A percentile compares a stretch with the other conserved stretches of the same genome.
These are phyloP conservation scores for Acrocera orbiculus DNA, from an alignment of 2,888 invertebrate genomes.

Conservation along the genomic window DNA sequence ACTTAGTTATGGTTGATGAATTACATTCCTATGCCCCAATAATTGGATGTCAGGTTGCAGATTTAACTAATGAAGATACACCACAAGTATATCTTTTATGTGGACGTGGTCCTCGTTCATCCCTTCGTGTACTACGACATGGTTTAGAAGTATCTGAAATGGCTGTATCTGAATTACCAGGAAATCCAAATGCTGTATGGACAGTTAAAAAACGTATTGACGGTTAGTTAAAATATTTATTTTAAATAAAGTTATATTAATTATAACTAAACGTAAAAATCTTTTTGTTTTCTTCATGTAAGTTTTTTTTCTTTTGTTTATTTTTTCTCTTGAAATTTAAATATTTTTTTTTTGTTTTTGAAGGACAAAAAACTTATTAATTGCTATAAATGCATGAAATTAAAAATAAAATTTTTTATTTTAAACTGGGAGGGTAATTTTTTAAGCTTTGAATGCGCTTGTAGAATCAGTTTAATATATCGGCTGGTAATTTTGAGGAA, in stretches of 20 bases:
- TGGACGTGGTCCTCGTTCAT: slow-evolving; percentile 88
- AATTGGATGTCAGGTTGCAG: slow-evolving; percentile 68
- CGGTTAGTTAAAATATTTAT: slow-evolving; percentile 47
- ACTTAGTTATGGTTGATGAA: slow-evolving; percentile 93
- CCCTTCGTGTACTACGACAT: slow-evolving; percentile 82
- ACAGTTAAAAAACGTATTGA: slow-evolving; percentile 92
- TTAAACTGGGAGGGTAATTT: too few species aligned
- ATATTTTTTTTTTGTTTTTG: not conserved
- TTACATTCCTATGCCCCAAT: slow-evolving; percentile 91
- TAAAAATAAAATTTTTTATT: too few species aligned
- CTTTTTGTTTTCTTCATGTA: too few species aligned
- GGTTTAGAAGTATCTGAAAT: slow-evolving; percentile 98
- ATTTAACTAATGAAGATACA: slow-evolving; percentile 95
- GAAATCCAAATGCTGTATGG: slow-evolving; percentile 99
- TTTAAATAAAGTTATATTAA: slow-evolving; percentile 2
- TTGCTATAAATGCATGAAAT: too few species aligned
- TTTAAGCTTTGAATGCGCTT: too few species aligned
- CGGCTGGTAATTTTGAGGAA: slow-evolving; percentile 24
- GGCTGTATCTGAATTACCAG: slow-evolving; percentile 99
- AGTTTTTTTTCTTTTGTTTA: not conserved
- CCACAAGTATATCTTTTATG: slow-evolving; percentile 95
- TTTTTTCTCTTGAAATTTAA: slow-evolving; percentile 1
- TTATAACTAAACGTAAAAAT: slow-evolving; percentile 4
- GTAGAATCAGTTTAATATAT: slow-evolving; percentile 10
- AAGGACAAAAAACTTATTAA: too few species aligned